A percentile compares a stretch with the other conserved stretches of the same genome.
Evolutionary conservation across 2,113 vertebrate species (phyloP).

Genomic region (Ranitomeya imitator): DNA sequence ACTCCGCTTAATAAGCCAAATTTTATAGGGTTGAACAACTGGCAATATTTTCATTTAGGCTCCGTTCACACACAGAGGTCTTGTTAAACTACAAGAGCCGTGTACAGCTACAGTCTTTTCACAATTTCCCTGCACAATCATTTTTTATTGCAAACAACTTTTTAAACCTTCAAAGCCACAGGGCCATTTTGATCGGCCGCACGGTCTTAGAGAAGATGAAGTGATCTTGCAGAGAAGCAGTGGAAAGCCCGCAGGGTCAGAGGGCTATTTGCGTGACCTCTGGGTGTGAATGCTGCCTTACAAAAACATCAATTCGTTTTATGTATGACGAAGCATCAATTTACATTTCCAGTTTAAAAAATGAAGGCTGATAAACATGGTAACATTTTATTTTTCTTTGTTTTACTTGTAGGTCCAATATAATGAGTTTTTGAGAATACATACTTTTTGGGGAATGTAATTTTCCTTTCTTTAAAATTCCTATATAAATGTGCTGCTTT

Average conservation of each 20-base stretch:
- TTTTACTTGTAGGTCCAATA: neutral
- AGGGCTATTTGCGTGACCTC: too few relatives aligned
- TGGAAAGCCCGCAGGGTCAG: too few relatives aligned
- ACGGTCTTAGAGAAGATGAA: too few relatives aligned
- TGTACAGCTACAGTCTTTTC: too few relatives aligned
- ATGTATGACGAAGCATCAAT: neutral
- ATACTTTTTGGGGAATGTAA: neutral
- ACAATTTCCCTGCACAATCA: too few relatives aligned
- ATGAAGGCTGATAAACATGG: neutral
- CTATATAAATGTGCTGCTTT: neutral
- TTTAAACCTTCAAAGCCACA: too few relatives aligned
- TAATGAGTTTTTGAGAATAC: neutral
- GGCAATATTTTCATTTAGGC: neutral
- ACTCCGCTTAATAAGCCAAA: neutral
- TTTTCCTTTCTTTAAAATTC: neutral
- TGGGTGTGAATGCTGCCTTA: too few relatives aligned
- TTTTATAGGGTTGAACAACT: neutral
- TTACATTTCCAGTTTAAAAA: neutral
- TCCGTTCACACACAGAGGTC: too few relatives aligned
- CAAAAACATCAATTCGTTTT: neutral
- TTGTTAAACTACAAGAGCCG: too few relatives aligned
- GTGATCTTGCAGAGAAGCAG: too few relatives aligned
- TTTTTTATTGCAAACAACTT: too few relatives aligned
- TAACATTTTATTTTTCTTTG: neutral
- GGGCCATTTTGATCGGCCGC: too few relatives aligned